Conservation (phyloP, 92 coral and sea anemone species). For the Phenganax subtilis region DNA sequence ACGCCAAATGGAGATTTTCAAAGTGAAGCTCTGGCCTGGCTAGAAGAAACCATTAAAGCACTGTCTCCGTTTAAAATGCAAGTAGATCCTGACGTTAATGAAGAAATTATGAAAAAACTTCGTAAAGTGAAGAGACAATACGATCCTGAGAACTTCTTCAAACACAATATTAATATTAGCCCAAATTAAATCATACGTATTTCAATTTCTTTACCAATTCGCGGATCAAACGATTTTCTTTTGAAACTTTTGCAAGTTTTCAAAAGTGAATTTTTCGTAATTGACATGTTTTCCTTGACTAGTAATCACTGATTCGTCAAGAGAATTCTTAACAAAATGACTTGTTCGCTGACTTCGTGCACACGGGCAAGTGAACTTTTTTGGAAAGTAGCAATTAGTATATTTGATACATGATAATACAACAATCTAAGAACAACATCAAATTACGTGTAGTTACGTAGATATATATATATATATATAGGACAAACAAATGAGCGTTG, state of each 20-base stretch:
- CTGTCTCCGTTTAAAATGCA: constrained; percentile 15
- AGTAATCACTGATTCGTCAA: too few relatives aligned
- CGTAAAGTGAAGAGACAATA: constrained; percentile 60
- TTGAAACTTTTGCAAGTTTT: too few relatives aligned
- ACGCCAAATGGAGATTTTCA: constrained; percentile 16
- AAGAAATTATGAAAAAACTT: constrained; percentile 47
- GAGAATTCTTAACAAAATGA: too few relatives aligned
- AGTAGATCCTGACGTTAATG: constrained; percentile 47
- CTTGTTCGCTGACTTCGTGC: too few relatives aligned
- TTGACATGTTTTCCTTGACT: too few relatives aligned
- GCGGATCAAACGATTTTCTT: neutral
- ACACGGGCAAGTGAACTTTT: too few relatives aligned
- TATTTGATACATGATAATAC: neutral
- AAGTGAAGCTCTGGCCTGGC: constrained; percentile 13
- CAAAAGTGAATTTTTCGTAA: too few relatives aligned
- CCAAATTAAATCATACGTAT: constrained; percentile 24
- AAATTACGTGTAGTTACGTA: constrained; percentile 3
- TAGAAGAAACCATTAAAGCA: constrained; percentile 2
- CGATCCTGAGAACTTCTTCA: constrained; percentile 76
- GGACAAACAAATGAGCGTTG: neutral
- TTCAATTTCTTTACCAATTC: neutral
- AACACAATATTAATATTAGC: constrained; percentile 62
- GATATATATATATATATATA: constrained; percentile 5
- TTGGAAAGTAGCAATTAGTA: too few relatives aligned
- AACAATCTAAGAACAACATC: neutral